phyloP scores from a whole-genome alignment of 2,113 vertebrate genomes.

The Felis chaus region DNA sequence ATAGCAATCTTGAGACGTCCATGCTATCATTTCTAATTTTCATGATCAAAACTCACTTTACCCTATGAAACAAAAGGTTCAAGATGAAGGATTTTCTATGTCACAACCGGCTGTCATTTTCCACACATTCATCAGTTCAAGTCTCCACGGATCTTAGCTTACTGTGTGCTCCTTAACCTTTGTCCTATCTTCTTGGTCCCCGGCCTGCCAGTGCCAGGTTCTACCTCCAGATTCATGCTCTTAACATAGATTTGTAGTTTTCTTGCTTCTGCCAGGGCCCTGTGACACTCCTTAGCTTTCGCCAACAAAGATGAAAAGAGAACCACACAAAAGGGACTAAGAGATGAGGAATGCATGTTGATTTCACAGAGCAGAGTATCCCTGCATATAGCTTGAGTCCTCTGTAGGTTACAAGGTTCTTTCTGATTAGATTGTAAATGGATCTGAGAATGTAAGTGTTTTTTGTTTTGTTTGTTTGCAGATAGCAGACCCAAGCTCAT shows the following conservation, averaged over 20 bases:
- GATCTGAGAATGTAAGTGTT: background rate
- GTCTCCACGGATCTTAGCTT: background rate
- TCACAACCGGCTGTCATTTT: background rate
- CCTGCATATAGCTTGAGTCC: background rate
- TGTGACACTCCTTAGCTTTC: background rate
- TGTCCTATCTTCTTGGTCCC: too few relatives aligned
- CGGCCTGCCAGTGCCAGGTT: too few relatives aligned
- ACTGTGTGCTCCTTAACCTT: background rate
- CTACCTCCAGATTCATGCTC: background rate
- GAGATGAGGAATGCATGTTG: background rate
- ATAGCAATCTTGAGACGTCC: background rate
- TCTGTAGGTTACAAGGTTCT: background rate
- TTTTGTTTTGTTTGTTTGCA: background rate
- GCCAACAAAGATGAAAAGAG: background rate
- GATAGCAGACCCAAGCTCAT: background rate
- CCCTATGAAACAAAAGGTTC: background rate
- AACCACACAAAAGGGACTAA: background rate
- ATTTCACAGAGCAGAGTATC: background rate
- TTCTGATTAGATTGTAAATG: background rate
- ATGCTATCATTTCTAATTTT: background rate
- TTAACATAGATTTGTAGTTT: background rate
- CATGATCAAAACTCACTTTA: background rate
- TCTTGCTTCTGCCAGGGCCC: background rate
- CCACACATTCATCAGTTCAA: background rate
- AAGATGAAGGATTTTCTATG: background rate